A percentile compares a stretch with the other conserved stretches of the same genome.
Conservation (phyloP, 2,113 vertebrate genomes). For the Anolis carolinensis region DNA sequence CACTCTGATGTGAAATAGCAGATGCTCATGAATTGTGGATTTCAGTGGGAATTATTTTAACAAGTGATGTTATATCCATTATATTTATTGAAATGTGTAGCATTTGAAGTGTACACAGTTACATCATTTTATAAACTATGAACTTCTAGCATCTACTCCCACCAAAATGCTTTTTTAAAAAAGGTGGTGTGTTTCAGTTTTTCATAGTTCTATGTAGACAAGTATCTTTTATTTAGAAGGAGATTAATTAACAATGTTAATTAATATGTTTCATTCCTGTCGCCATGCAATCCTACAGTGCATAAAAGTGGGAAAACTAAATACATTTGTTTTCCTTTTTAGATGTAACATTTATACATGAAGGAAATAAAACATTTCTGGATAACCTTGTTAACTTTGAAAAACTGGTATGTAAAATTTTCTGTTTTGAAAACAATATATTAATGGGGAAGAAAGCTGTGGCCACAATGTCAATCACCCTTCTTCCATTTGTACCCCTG, state of each 20-base stretch:
- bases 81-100: not conserved
- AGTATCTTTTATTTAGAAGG: not conserved
- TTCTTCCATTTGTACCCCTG: not conserved
- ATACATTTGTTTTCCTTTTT: constrained; percentile 43
- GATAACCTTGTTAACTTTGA: constrained; percentile 98
- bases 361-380: constrained; percentile 98
- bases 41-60: not conserved
- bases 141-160: not conserved
- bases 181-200: not conserved
- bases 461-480: not conserved
- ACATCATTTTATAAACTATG: not conserved
- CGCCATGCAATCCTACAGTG: not conserved
- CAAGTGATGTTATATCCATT: not conserved
- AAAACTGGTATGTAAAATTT: constrained; percentile 89
- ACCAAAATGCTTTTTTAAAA: not conserved
- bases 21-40: not conserved
- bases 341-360: constrained; percentile 98
- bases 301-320: not conserved
- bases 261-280: not conserved
- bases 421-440: constrained; percentile 34
- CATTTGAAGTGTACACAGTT: not conserved
- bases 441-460: not conserved
- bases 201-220: not conserved
- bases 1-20: not conserved
- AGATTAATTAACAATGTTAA: not conserved